phyloP scores from a whole-genome alignment of 30 jellyfish, hydroid and myxozoan species.

The Mastigias papua region DNA sequence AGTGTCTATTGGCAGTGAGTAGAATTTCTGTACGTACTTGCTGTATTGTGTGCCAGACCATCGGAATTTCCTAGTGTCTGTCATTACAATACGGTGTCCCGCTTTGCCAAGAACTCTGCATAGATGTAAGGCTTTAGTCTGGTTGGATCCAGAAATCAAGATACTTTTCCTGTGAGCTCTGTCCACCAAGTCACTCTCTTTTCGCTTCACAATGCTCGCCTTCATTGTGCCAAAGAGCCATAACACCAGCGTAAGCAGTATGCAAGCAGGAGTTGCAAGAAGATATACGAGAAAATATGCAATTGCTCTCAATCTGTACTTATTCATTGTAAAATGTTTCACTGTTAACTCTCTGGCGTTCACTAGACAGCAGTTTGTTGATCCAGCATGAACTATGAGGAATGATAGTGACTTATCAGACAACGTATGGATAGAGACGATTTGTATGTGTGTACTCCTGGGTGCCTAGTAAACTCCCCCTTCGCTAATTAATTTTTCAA shows the following conservation, averaged over 20 bases:
- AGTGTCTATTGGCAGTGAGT: background rate
- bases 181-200: background rate
- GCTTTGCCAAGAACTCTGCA: conserved; percentile 32
- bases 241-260: background rate
- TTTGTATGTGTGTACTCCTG: no score
- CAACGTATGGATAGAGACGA: no score
- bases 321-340: no score
- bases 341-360: no score
- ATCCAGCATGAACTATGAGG: no score
- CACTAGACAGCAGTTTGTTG: no score
- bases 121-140: conserved; percentile 18
- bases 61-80: conserved; percentile 9
- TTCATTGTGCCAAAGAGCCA: background rate
- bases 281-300: conserved; percentile 1
- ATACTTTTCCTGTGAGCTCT: background rate
- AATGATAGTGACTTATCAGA: no score
- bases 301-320: background rate
- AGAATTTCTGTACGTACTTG: conserved; percentile 8
- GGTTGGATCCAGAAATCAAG: conserved; percentile 8
- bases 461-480: no score
- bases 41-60: background rate
- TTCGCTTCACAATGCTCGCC: no score
- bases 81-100: conserved; percentile 12
- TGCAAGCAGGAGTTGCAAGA: conserved; percentile 5
- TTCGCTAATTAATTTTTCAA: no score